These are phyloP conservation scores for Cacatua alba DNA, from an alignment of 2,113 vertebrate genomes.

Conservation along the genomic window DNA sequence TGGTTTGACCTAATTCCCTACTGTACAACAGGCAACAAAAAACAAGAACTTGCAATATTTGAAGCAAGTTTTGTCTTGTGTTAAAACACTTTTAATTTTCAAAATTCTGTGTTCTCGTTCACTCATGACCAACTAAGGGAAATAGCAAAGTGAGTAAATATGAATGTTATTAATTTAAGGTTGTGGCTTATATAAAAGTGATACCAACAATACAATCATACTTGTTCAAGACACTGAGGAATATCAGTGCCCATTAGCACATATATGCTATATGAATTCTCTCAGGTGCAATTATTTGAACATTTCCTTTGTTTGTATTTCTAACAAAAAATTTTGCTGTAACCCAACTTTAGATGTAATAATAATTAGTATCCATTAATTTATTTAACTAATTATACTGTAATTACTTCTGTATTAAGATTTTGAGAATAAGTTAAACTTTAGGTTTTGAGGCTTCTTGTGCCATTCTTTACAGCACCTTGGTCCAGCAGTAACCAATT, in stretches of 20 bases:
- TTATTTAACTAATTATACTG: not conserved
- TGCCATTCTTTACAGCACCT: not conserved
- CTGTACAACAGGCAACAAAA: not conserved
- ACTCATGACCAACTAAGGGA: not conserved
- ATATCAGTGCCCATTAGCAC: accelerated
- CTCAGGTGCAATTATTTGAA: not conserved
- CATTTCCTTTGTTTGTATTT: not conserved
- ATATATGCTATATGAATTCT: not conserved
- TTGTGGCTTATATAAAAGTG: not conserved
- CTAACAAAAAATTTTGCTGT: not conserved
- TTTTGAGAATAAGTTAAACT: not conserved
- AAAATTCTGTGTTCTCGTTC: not conserved
- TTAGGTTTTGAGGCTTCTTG: not conserved
- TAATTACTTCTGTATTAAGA: not conserved
- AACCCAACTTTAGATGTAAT: not conserved
- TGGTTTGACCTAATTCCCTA: not conserved
- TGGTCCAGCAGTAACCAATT: not conserved
- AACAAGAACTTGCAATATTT: accelerated
- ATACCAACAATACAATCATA: not conserved
- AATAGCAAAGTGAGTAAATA: not conserved
- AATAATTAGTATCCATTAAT: not conserved
- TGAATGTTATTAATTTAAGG: not conserved
- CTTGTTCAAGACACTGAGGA: not conserved
- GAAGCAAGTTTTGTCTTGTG: not conserved
- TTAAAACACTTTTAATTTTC: not conserved